Evolutionary conservation across 1,140 invertebrate genomes (phyloP).

Genomic region (Scylla paramamosain): DNA sequence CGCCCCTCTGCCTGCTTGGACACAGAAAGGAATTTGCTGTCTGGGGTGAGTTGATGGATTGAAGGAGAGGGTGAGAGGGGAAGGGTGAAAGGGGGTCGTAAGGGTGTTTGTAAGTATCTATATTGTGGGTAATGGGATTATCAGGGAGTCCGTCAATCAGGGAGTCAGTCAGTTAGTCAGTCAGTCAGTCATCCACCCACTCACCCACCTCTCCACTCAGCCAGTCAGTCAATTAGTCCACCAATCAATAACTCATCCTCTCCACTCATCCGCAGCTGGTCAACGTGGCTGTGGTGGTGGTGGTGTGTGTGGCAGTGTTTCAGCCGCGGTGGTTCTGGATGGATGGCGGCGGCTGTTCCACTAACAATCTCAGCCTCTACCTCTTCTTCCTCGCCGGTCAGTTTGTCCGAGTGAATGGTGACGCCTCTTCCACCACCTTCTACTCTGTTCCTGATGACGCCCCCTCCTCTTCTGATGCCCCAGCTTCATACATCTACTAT

Average conservation of each 20-base stretch:
- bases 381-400: conserved; percentile 57
- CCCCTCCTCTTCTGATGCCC: background rate
- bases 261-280: conserved; percentile 36
- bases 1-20: background rate
- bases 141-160: background rate
- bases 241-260: background rate
- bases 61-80: background rate
- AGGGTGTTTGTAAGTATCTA: too few species aligned
- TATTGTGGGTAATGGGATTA: too few species aligned
- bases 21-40: background rate
- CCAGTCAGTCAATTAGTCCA: background rate
- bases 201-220: background rate
- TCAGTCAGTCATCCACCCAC: too few species aligned
- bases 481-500: conserved; percentile 54
- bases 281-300: conserved; percentile 53
- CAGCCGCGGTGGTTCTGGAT: conserved; percentile 62
- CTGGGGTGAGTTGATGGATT: background rate
- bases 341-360: conserved; percentile 56
- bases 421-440: background rate
- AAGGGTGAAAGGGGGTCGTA: background rate
- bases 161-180: background rate
- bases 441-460: background rate
- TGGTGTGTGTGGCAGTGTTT: conserved; percentile 45
- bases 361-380: conserved; percentile 47
- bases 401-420: conserved; percentile 30